A percentile compares a stretch with the other conserved stretches of the same genome.
phyloP scores from a whole-genome alignment of 2,888 invertebrate genomes.

The Electrophaes corylata region DNA sequence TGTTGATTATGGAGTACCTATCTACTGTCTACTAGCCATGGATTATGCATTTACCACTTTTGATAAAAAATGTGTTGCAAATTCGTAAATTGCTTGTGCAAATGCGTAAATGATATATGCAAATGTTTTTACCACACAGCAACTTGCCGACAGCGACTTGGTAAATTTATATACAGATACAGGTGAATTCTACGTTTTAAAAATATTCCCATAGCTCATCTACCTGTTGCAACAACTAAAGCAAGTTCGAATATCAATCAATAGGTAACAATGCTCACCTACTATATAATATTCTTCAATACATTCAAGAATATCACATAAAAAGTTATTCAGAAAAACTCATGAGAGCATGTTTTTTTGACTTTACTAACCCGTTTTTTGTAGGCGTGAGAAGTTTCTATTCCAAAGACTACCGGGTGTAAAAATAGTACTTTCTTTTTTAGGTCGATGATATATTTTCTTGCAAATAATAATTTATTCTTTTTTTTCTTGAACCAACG shows the following conservation, averaged over 20 bases:
- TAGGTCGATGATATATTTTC: too few relatives aligned
- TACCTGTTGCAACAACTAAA: conserved; percentile 24
- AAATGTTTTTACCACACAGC: not conserved
- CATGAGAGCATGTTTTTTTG: conserved; percentile 48
- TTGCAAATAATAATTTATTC: too few relatives aligned
- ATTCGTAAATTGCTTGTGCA: too few relatives aligned
- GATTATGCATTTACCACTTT: too few relatives aligned
- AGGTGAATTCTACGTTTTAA: conserved; percentile 5
- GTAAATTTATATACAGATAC: not conserved
- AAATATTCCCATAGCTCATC: conserved; percentile 18
- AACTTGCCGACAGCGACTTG: too few relatives aligned
- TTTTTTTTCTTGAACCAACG: too few relatives aligned
- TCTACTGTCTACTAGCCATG: too few relatives aligned
- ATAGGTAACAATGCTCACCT: conserved; percentile 14
- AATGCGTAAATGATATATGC: too few relatives aligned
- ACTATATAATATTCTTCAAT: conserved; percentile 24
- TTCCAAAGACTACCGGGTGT: not conserved
- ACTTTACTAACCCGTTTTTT: conserved; percentile 72
- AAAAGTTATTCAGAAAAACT: conserved; percentile 42
- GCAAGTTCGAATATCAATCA: conserved; percentile 19
- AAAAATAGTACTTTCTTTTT: not conserved
- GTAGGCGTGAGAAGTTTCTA: conserved; percentile 67
- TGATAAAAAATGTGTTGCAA: too few relatives aligned
- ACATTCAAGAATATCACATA: conserved; percentile 39
- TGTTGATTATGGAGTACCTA: too few relatives aligned